A percentile compares a stretch with the other conserved stretches of the same genome.
phyloP scores from a whole-genome alignment of 2,113 vertebrate species.

The Ibidorhyncha struthersii region DNA sequence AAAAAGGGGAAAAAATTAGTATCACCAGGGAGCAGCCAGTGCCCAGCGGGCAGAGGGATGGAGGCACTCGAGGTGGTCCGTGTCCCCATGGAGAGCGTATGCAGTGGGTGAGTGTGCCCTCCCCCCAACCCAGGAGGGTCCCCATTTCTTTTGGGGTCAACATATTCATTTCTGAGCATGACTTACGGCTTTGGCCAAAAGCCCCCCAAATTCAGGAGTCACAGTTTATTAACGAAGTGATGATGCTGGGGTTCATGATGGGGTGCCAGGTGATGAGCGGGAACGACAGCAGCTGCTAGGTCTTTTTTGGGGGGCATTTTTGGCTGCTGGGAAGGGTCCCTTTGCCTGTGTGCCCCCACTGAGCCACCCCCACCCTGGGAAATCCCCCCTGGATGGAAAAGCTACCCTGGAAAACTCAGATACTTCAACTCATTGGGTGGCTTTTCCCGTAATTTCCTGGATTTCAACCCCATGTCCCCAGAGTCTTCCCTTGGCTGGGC shows the following conservation, averaged over 20 bases:
- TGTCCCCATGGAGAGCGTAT: not conserved
- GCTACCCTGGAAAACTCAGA: not conserved
- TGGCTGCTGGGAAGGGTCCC: not conserved
- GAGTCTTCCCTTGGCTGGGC: not conserved
- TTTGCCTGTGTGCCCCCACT: not conserved
- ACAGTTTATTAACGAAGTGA: accelerated
- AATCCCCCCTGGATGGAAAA: not conserved
- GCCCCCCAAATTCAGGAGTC: not conserved
- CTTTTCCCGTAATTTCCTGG: accelerated
- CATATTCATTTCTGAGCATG: not conserved
- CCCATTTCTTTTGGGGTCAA: not conserved
- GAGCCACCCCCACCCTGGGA: accelerated
- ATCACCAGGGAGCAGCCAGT: not conserved
- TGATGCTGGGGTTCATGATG: not conserved
- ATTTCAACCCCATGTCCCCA: not conserved
- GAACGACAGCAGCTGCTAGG: not conserved
- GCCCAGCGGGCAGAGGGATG: accelerated
- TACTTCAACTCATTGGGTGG: too few species aligned
- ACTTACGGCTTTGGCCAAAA: not conserved
- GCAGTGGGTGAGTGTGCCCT: accelerated
- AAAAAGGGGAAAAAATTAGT: not conserved
- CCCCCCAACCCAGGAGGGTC: not conserved
- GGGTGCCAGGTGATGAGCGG: not conserved
- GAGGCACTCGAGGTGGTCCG: not conserved
- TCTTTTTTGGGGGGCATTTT: not conserved